Conservation (phyloP, 2,113 vertebrate genomes). For the Alethe diademata region DNA sequence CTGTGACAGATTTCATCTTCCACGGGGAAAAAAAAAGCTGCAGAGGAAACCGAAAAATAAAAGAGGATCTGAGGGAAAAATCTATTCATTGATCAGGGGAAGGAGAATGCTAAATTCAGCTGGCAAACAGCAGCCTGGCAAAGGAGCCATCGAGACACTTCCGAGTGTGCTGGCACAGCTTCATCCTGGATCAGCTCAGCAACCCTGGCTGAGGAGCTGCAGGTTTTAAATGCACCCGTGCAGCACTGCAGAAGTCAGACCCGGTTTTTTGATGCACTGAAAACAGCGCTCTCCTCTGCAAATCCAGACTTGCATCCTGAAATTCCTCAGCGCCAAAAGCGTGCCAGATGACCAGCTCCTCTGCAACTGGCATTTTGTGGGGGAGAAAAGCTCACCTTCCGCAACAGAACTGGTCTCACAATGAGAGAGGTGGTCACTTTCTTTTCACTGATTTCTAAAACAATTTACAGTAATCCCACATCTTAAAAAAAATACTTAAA, state of each 20-base stretch:
- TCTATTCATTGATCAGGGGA: background rate
- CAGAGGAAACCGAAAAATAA: background rate
- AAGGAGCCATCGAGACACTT: background rate
- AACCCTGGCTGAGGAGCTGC: background rate
- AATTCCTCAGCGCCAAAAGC: background rate
- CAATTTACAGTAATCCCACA: background rate
- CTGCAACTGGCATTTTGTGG: accelerated
- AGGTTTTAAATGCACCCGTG: background rate
- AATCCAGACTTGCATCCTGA: background rate
- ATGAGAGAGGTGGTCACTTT: background rate
- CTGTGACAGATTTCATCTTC: slow-evolving; percentile 42
- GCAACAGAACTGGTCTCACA: background rate
- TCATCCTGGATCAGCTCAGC: background rate
- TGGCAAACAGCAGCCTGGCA: background rate
- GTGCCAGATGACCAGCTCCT: background rate
- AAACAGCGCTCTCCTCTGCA: background rate
- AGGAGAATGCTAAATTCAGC: background rate
- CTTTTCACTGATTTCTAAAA: background rate
- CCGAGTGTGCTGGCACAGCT: background rate
- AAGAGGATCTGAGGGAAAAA: background rate
- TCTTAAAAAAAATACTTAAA: background rate
- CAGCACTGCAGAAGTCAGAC: background rate
- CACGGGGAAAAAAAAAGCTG: background rate
- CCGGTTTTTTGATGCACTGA: background rate
- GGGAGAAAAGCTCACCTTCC: background rate